Conservation (phyloP, 2,113 vertebrate species). For the Xiphias gladius region DNA sequence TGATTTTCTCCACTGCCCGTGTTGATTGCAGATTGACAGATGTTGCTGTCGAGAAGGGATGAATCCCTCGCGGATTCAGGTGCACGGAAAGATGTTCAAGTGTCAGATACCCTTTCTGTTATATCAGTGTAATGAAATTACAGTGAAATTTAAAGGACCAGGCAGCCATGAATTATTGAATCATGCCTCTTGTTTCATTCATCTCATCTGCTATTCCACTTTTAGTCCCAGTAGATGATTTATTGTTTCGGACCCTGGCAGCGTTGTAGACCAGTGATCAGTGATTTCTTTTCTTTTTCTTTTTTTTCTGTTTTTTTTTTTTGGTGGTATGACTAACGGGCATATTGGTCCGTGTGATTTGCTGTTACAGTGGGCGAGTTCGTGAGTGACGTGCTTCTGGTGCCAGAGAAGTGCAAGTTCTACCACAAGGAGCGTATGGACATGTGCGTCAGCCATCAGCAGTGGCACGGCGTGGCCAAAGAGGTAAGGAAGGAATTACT, state of each 20-base stretch:
- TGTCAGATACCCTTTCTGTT: constrained; percentile 65
- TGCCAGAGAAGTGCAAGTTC: constrained; percentile 96
- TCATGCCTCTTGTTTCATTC: constrained; percentile 27
- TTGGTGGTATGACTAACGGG: constrained; percentile 51
- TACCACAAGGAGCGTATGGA: constrained; percentile 96
- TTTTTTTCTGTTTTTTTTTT: too few species aligned
- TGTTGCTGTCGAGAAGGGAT: constrained; percentile 22
- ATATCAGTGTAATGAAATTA: constrained; percentile 42
- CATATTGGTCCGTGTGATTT: constrained; percentile 42
- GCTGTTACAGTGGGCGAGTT: constrained; percentile 92
- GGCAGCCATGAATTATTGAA: constrained; percentile 75
- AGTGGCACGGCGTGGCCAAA: constrained; percentile 93
- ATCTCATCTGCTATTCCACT: constrained; percentile 58
- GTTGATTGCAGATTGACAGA: constrained; percentile 38
- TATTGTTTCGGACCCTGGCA: constrained; percentile 42
- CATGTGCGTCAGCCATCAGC: constrained; percentile 94
- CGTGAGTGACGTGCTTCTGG: constrained; percentile 95
- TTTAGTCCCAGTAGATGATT: constrained; percentile 39
- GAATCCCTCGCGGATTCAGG: constrained; percentile 34
- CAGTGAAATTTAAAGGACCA: constrained; percentile 47
- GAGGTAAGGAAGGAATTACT: constrained; percentile 86
- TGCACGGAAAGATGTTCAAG: constrained; percentile 66
- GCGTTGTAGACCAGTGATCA: constrained; percentile 17
- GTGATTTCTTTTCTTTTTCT: too few species aligned
- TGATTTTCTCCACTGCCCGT: constrained; percentile 49